Conservation (phyloP, 2,797 vertebrate species). For the Echeneis naucrates region DNA sequence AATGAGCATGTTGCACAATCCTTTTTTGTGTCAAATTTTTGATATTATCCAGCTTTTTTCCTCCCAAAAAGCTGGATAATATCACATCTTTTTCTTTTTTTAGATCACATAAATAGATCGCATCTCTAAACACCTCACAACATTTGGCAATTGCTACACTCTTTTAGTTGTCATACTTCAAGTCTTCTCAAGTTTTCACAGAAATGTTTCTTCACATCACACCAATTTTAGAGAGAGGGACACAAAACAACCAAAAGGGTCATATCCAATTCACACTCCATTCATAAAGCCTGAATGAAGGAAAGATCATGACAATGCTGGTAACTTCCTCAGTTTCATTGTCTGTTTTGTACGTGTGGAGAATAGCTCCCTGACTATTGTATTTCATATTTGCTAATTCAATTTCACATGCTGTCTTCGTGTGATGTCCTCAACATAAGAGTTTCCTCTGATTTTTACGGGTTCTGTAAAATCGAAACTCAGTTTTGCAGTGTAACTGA, state of each 20-base stretch:
- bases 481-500: neutral
- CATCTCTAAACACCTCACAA: neutral
- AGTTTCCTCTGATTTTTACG: neutral
- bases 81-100: too few relatives aligned
- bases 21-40: too few relatives aligned
- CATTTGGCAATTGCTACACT: neutral
- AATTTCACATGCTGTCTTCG: neutral
- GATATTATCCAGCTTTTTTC: too few relatives aligned
- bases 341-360: neutral
- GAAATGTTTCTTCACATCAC: too few relatives aligned
- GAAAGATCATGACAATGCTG: neutral
- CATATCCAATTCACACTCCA: too few relatives aligned
- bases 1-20: neutral
- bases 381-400: neutral
- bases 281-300: neutral
- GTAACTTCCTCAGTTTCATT: neutral
- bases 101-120: neutral
- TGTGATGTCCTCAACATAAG: neutral
- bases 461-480: neutral
- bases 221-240: too few relatives aligned
- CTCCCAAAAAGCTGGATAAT: too few relatives aligned
- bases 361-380: neutral
- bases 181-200: neutral
- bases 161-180: neutral
- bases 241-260: too few relatives aligned